Evolutionary conservation across 2,888 invertebrate genomes (phyloP).

Genomic region (Noctuana brunneofusca): DNA sequence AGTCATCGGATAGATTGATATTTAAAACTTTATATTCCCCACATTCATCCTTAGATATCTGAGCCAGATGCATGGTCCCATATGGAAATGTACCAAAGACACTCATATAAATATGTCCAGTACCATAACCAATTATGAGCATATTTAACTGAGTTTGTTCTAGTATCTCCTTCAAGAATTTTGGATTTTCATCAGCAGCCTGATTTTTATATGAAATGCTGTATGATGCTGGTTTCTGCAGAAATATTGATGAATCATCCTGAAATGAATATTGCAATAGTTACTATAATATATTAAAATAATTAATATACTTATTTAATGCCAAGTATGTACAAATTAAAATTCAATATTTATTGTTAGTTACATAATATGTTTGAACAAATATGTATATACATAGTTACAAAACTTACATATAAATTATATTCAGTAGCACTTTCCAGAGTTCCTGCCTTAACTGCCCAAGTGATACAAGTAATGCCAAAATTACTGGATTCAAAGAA

Average conservation of each 20-base stretch:
- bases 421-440: slow-evolving; percentile 71
- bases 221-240: slow-evolving; percentile 82
- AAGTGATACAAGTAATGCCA: slow-evolving; percentile 88
- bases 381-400: too few species aligned
- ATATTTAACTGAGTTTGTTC: slow-evolving; percentile 87
- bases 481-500: slow-evolving; percentile 76
- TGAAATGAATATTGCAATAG: slow-evolving; percentile 43
- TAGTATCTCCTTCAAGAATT: slow-evolving; percentile 83
- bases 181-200: slow-evolving; percentile 78
- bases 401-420: slow-evolving; percentile 76
- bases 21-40: slow-evolving; percentile 84
- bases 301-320: background rate
- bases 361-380: too few species aligned
- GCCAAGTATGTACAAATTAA: background rate
- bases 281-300: background rate
- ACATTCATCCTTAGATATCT: slow-evolving; percentile 81
- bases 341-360: background rate
- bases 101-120: slow-evolving; percentile 88
- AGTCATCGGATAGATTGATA: slow-evolving; percentile 87
- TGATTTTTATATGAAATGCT: slow-evolving; percentile 79
- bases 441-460: slow-evolving; percentile 83
- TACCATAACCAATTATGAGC: slow-evolving; percentile 89
- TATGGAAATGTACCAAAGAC: slow-evolving; percentile 94
- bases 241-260: slow-evolving; percentile 80
- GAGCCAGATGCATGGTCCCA: slow-evolving; percentile 85